Base-by-base conservation (phyloP, 2,113 vertebrate genomes). In the Willisornis vidua region DNA sequence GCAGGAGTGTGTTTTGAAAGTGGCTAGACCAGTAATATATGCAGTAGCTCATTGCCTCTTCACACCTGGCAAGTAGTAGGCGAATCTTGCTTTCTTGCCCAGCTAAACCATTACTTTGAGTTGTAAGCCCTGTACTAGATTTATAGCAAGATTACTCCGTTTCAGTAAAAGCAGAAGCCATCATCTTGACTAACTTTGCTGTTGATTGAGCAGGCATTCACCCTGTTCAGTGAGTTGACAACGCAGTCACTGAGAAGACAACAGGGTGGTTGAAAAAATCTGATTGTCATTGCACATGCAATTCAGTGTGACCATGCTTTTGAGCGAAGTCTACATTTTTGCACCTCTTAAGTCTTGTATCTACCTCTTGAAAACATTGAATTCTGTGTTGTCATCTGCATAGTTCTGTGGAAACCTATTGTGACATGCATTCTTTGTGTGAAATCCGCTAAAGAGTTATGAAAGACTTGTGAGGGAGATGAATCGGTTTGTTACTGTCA, bases 291-390 rank as follows among this genome's bases (percentile, higher is more conserved):
- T 58, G 43, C 75, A 73, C 84, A 37, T 28, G 13, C 54, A 76
- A 23, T 72, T 29, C 76, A 7, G 0, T 12, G 14, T 83, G 62
- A 58, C 61, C 52, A 4, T 28, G 39, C 43, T 91, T 29, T 45
- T 35, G 43, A 52, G 62, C 63, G 62, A 76, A 72, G 35, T 49
- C 41, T n/a, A n/a, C 39, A 9, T 57, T 61, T 89, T 82, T 75
- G 72, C 62, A 67, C 49, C 67, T 63, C 26, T 82, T 83, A 72
- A 83, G 71, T 15, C 43, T 72, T 72, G 26, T 59, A 79, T 76
- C 89, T 95, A 76, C 80, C 92, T 96, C 95, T 86, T 72, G 52
- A 76, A 77, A 72, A 29, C 29, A 61, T 73, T 33, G 75, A 82
- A 72, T 89, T 86, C 52, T 86, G 33, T 67, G 15, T 59, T 59